Conservation (phyloP, 2,888 invertebrate species). For the Cephalotes varians region DNA sequence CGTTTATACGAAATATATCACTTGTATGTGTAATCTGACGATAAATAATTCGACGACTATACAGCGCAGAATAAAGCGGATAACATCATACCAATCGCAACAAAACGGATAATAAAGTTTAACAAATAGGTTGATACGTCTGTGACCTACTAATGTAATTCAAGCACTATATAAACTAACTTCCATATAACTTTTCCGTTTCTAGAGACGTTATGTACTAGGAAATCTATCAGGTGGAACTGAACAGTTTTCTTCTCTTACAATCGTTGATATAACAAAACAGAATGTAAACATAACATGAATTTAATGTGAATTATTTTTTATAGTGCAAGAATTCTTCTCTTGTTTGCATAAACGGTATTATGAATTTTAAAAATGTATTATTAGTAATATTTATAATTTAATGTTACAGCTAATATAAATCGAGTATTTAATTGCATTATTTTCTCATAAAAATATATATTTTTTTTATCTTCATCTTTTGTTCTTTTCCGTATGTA, state of each 20-base stretch:
- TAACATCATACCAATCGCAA: slow-evolving; percentile 30
- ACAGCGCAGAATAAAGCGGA: background rate
- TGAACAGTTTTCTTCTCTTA: background rate
- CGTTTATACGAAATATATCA: background rate
- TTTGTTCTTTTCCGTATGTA: background rate
- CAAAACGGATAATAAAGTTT: slow-evolving; percentile 36
- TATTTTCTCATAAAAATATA: background rate
- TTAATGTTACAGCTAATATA: background rate
- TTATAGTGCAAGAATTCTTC: background rate
- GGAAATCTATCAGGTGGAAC: slow-evolving; percentile 15
- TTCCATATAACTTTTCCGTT: slow-evolving; percentile 25
- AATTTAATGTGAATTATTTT: slow-evolving; percentile 21
- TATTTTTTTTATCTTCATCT: background rate
- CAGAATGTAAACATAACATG: slow-evolving; percentile 17
- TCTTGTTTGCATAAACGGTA: background rate
- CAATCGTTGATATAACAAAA: background rate
- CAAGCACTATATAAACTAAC: slow-evolving; percentile 27
- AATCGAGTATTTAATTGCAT: background rate
- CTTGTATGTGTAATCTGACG: slow-evolving; percentile 8
- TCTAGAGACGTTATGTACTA: slow-evolving; percentile 25
- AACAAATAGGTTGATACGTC: slow-evolving; percentile 41
- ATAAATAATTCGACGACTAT: slow-evolving; percentile 45
- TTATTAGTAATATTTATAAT: background rate
- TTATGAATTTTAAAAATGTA: background rate
- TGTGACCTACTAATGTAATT: slow-evolving; percentile 52